Percentiles rank a stretch among this genome's conserved stretches.
phyloP scores from a whole-genome alignment of 1,140 invertebrate species.

The Drosophila orena region DNA sequence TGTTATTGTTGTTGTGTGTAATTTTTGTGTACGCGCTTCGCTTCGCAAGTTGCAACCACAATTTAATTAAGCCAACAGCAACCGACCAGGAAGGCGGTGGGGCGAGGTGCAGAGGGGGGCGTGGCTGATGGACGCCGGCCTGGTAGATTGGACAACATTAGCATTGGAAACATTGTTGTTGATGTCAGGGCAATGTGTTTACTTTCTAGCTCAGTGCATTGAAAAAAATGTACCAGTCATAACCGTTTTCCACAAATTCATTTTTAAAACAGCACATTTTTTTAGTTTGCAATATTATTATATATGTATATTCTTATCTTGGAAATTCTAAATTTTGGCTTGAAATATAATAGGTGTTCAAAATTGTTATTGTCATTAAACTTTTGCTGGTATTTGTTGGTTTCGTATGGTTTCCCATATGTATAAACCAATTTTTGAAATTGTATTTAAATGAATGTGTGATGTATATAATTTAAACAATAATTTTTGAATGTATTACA shows the following conservation, averaged over 20 bases:
- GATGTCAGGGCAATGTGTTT: constrained; percentile 53
- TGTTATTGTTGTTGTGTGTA: constrained; percentile 48
- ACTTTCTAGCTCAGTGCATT: constrained; percentile 30
- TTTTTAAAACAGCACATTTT: no score
- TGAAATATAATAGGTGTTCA: no score
- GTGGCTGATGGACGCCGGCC: constrained; percentile 10
- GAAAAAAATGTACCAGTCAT: background rate
- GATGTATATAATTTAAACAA: no score
- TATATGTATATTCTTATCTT: no score
- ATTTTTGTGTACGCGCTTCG: constrained; percentile 81
- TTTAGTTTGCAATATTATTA: no score
- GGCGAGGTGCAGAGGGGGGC: background rate
- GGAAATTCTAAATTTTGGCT: no score
- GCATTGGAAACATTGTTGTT: constrained; percentile 55
- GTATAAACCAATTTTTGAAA: no score
- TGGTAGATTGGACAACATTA: constrained; percentile 45
- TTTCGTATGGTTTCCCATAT: no score
- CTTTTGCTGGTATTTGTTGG: no score
- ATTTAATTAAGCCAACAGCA: constrained; percentile 83
- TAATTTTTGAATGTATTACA: no score
- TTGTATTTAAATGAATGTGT: no score
- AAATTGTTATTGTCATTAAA: no score
- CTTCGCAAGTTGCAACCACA: constrained; percentile 78
- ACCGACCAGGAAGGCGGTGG: constrained; percentile 36
- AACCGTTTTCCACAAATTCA: background rate